These are phyloP conservation scores for Misgurnus anguillicaudatus DNA, from an alignment of 2,113 vertebrate species.

Conservation along the genomic window DNA sequence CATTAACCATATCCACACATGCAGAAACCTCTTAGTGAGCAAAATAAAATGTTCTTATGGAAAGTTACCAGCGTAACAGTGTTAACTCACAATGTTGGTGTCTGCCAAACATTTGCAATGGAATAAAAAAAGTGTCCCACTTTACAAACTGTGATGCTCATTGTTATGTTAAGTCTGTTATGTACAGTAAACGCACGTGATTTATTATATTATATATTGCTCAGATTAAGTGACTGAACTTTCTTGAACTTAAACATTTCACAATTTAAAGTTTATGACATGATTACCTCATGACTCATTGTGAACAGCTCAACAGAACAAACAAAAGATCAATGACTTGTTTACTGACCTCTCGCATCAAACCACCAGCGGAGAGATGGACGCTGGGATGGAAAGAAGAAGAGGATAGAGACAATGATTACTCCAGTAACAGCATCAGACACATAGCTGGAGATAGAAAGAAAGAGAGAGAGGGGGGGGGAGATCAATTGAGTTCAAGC, in stretches of 20 bases:
- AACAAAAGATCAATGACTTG: constrained; percentile 12
- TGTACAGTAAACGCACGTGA: not conserved
- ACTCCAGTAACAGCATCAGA: constrained; percentile 91
- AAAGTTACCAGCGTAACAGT: not conserved
- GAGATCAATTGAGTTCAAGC: not conserved
- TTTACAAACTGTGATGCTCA: not conserved
- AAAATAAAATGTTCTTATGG: not conserved
- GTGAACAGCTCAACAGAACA: not conserved
- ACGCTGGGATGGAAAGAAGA: constrained; percentile 94
- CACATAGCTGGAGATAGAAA: constrained; percentile 78
- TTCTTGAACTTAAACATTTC: not conserved
- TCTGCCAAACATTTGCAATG: not conserved
- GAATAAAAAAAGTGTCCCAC: not conserved
- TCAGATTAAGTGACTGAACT: not conserved
- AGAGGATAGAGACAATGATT: constrained; percentile 85
- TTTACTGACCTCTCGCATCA: constrained; percentile 82
- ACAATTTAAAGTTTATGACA: not conserved
- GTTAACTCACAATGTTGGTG: not conserved
- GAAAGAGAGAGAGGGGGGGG: not conserved
- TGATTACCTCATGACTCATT: not conserved
- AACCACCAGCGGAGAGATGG: constrained; percentile 94
- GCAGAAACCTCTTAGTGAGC: not conserved
- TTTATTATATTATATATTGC: not conserved
- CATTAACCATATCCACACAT: constrained; percentile 15
- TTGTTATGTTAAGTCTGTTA: too few relatives aligned